These are phyloP conservation scores for Sternarchorhynchus goeldii DNA, from an alignment of 2,797 vertebrate species.

Conservation along the genomic window DNA sequence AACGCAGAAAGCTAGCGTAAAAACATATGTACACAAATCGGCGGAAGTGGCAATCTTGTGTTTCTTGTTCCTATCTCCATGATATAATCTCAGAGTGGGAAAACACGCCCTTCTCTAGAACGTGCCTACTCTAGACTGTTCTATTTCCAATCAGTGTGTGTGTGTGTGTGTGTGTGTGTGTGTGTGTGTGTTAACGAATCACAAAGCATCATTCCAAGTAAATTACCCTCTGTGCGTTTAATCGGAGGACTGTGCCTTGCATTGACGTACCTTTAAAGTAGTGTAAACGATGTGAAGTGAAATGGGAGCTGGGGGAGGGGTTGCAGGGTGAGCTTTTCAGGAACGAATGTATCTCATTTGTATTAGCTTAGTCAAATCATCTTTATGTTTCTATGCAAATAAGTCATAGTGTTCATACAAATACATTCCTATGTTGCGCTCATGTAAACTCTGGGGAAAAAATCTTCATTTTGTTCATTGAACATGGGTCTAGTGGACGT, in stretches of 20 bases:
- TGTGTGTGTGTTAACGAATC: slow-evolving; percentile 1
- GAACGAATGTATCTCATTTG: background rate
- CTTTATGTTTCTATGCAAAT: slow-evolving; percentile 19
- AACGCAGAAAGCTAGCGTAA: background rate
- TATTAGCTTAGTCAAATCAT: background rate
- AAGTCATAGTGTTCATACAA: slow-evolving; percentile 16
- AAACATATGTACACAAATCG: slow-evolving; percentile 24
- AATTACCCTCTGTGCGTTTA: slow-evolving; percentile 10
- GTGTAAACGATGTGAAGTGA: background rate
- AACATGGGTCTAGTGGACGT: background rate
- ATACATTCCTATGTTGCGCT: background rate
- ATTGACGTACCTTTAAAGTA: background rate
- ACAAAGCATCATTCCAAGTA: background rate
- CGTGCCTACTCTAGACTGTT: slow-evolving; percentile 23
- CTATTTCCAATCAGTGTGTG: slow-evolving; percentile 22
- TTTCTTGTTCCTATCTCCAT: slow-evolving; percentile 40
- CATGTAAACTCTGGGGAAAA: background rate
- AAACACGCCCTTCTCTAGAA: slow-evolving; percentile 47
- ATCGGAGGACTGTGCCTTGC: background rate
- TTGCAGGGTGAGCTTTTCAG: slow-evolving; percentile 25
- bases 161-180: slow-evolving; percentile 19
- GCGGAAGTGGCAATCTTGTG: background rate
- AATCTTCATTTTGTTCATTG: background rate
- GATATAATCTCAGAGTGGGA: slow-evolving; percentile 38
- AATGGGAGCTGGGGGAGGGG: slow-evolving; percentile 10